Conservation (phyloP, 2,888 invertebrate species). For the Caradrina clavipalpis region DNA sequence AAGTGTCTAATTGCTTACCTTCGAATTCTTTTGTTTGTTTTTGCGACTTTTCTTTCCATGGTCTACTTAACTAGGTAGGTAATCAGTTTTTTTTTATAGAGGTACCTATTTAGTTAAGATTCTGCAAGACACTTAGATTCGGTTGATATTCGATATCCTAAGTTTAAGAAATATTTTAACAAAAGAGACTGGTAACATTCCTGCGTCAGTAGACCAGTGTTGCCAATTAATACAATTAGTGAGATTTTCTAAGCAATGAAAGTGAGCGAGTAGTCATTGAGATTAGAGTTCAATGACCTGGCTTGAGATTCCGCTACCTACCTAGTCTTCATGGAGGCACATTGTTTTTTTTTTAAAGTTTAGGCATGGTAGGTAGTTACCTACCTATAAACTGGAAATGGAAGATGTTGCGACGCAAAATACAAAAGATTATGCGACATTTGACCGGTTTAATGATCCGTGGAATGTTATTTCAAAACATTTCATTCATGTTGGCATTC, state of each 20-base stretch:
- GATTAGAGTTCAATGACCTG: slow-evolving; percentile 47
- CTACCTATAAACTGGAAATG: not conserved
- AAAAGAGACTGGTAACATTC: slow-evolving; percentile 24
- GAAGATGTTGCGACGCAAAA: slow-evolving; percentile 25
- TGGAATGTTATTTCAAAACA: slow-evolving; percentile 11
- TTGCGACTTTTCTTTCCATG: not conserved
- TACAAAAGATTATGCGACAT: slow-evolving; percentile 28
- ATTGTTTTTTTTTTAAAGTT: slow-evolving; percentile 16
- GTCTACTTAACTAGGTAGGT: not conserved
- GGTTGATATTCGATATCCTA: not conserved
- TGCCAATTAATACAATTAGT: slow-evolving; percentile 26
- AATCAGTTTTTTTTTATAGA: not conserved
- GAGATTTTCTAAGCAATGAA: slow-evolving; percentile 41
- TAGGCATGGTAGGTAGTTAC: no score
- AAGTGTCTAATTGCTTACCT: slow-evolving; percentile 12
- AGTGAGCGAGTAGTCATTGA: slow-evolving; percentile 40
- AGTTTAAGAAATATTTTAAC: slow-evolving; percentile 3
- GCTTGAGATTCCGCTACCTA: slow-evolving; percentile 22
- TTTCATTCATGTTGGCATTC: slow-evolving; percentile 19
- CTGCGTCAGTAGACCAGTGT: slow-evolving; percentile 5
- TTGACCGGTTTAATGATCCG: slow-evolving; percentile 23
- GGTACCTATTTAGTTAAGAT: slow-evolving; percentile 1
- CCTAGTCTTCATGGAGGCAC: not conserved
- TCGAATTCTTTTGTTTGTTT: slow-evolving; percentile 9
- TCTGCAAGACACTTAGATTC: not conserved